Evolutionary conservation across 1,140 invertebrate species (phyloP).

Genomic region (Centruroides sculpturatus): DNA sequence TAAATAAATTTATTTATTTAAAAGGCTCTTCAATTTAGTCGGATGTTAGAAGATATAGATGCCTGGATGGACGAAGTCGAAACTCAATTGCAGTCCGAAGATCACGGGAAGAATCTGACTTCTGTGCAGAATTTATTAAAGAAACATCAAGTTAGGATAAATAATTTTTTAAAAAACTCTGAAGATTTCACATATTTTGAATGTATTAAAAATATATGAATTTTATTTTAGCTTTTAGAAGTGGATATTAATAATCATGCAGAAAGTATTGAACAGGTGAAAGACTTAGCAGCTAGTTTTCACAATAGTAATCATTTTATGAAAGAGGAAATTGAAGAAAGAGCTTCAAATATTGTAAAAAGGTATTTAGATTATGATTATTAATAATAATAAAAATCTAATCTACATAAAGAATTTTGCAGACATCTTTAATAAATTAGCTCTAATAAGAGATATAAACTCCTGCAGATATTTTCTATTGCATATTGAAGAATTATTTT

Average conservation of each 20-base stretch:
- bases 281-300: constrained; percentile 56
- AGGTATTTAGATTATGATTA: constrained; percentile 29
- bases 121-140: constrained; percentile 71
- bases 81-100: constrained; percentile 58
- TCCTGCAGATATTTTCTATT: too few relatives aligned
- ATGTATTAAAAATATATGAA: too few relatives aligned
- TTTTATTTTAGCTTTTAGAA: constrained; percentile 44
- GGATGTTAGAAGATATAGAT: constrained; percentile 76
- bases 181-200: too few relatives aligned
- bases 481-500: too few relatives aligned
- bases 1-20: background rate
- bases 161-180: too few relatives aligned
- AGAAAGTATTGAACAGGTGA: constrained; percentile 59
- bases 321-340: constrained; percentile 61
- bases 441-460: too few relatives aligned
- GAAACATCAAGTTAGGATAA: constrained; percentile 18
- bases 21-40: constrained; percentile 62
- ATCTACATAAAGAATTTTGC: too few relatives aligned
- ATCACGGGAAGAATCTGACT: constrained; percentile 62
- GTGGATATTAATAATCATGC: constrained; percentile 61
- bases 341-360: constrained; percentile 49
- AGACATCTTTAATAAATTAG: too few relatives aligned
- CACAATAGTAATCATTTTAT: constrained; percentile 64
- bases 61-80: constrained; percentile 81
- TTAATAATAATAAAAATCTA: too few relatives aligned